Conservation (phyloP, 1,140 invertebrate species). For the Reticulitermes speratus region DNA sequence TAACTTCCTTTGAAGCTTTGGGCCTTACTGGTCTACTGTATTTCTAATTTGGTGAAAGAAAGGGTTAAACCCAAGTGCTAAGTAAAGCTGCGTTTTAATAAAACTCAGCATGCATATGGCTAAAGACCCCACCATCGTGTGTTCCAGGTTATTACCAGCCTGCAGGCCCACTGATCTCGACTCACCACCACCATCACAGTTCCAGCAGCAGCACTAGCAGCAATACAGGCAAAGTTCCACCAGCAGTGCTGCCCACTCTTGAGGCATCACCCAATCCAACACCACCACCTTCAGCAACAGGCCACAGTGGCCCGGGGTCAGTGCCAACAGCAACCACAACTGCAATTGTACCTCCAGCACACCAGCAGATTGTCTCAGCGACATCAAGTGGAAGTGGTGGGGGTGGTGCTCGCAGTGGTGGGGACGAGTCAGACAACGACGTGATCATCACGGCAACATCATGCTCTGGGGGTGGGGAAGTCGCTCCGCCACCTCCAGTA, state of each 20-base stretch:
- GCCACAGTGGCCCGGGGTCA: constrained; percentile 39
- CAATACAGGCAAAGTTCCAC: constrained; percentile 38
- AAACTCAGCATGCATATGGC: too few relatives aligned
- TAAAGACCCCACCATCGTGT: neutral
- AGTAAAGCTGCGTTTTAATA: too few relatives aligned
- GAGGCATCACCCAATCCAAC: constrained; percentile 47
- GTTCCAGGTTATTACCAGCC: constrained; percentile 80
- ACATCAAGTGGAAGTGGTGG: neutral
- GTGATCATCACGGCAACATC: constrained; percentile 41
- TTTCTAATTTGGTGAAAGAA: too few relatives aligned
- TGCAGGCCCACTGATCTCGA: constrained; percentile 78
- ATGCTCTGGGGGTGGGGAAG: constrained; percentile 20
- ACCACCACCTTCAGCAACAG: constrained; percentile 48
- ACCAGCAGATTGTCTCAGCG: constrained; percentile 21
- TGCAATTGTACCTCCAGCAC: neutral
- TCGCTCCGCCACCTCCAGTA: constrained; percentile 6
- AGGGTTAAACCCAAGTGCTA: too few relatives aligned
- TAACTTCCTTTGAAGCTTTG: too few relatives aligned
- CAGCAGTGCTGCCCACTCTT: constrained; percentile 42
- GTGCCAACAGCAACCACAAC: constrained; percentile 25
- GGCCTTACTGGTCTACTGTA: too few relatives aligned
- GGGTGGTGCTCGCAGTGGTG: constrained; percentile 1
- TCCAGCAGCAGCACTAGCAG: constrained; percentile 36
- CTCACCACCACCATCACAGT: constrained; percentile 43
- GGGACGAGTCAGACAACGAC: constrained; percentile 48